These are phyloP conservation scores for Aleiodes alternator DNA, from an alignment of 2,888 invertebrate species.

Conservation along the genomic window DNA sequence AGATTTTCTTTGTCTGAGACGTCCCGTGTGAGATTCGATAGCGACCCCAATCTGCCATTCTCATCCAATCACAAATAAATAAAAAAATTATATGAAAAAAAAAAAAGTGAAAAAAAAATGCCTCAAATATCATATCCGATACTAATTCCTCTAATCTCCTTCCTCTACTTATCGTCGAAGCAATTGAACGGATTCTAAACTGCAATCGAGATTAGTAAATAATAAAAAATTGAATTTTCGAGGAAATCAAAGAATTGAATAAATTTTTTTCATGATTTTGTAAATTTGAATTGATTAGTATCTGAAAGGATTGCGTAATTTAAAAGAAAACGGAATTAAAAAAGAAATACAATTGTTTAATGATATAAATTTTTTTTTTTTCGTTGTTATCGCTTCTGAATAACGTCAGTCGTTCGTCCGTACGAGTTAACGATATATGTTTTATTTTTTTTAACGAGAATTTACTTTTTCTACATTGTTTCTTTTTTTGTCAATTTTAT, in stretches of 20 bases:
- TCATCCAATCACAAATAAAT: conserved; percentile 38
- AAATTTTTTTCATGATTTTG: neutral
- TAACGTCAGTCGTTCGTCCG: conserved; percentile 47
- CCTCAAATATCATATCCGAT: conserved; percentile 27
- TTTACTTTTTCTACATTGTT: conserved; percentile 38
- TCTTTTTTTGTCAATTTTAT: conserved; percentile 41
- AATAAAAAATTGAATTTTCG: neutral
- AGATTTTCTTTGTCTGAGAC: conserved; percentile 39
- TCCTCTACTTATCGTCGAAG: conserved; percentile 6
- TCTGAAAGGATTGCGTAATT: neutral
- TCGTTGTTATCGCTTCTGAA: conserved; percentile 45
- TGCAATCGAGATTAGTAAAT: neutral
- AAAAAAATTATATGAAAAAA: conserved; percentile 4
- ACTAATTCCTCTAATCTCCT: conserved; percentile 15
- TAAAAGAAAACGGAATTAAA: neutral
- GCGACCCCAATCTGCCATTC: conserved; percentile 39
- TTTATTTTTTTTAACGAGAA: conserved; percentile 46
- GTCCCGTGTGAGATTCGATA: conserved; percentile 44
- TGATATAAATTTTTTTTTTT: conserved; percentile 13
- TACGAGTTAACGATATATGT: conserved; percentile 37
- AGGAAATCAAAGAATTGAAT: neutral
- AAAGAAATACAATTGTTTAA: conserved; percentile 20
- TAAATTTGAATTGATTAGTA: no score
- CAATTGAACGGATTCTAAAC: conserved; percentile 33
- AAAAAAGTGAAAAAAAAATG: conserved; percentile 10